Evolutionary conservation across 2,888 invertebrate species (phyloP), one percentile per base, ranked within the genome.

Genomic region (Tenthredo notha): DNA sequence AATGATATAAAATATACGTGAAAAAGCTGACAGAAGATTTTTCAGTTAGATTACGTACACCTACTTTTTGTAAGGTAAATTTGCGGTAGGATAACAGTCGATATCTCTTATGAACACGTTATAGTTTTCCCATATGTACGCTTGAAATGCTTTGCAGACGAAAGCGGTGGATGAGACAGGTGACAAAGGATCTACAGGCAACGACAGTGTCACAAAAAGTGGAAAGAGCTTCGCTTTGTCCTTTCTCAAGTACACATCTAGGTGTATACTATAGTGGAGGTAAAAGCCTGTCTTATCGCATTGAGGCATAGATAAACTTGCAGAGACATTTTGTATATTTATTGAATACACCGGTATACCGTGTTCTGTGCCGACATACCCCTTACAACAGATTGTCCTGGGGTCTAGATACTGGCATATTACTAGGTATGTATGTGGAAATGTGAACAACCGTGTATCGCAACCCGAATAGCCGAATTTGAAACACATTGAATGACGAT

Each of bases 241-340:
- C 58, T 40, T 80, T 80, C 80, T 80, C 40, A 25, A 80, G 80
- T 80, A 50, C 21, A 40, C 43, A 74, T 0, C 43, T n/a, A 43
- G 12, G 21, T 21, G 37, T 33, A 61, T 29, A 33, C 29, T 33
- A 21, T 58, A 40, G 37, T 1, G n/a, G 6, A 50, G 58, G 25
- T 21, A 61, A 80, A 61, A 80, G 61, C 40, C 80, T 50, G 61
- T 50, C 80, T 80, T 80, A 80, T 80, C 80, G n/a, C 80, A 58
- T 80, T 61, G 33, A 50, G 29, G 50, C 33, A 54, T 25, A 77
- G 77, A 77, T 77, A 54, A 77, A 77, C 77, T 50, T 29, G 29
- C 54, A 54, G 25, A 15, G 29, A 50, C 33, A 33, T 54, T 33
- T 33, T 33, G 29, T 50, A 33, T 29, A 77, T 54, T 54, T 54